These are phyloP conservation scores for Coccyzus lansbergi DNA, from an alignment of 2,797 vertebrate species.

Conservation along the genomic window DNA sequence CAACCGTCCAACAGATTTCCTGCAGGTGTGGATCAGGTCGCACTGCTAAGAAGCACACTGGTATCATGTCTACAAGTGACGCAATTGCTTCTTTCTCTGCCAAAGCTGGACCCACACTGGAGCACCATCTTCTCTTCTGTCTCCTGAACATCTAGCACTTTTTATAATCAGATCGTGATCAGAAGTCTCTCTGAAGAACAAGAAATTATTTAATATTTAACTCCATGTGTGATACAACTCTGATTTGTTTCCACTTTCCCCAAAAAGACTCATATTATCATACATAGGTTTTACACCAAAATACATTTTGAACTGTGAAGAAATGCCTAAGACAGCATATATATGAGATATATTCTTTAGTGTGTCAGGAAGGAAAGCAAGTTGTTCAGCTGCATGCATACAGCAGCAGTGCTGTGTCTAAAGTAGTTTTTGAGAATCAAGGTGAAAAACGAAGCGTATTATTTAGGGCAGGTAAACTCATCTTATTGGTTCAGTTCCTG, in stretches of 20 bases:
- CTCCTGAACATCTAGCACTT: not conserved
- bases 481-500: not conserved
- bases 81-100: not conserved
- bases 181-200: not conserved
- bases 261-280: not conserved
- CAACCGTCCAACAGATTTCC: not conserved
- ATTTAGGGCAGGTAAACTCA: not conserved
- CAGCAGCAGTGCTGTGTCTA: not conserved
- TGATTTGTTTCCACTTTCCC: not conserved
- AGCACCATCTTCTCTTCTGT: not conserved
- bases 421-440: not conserved
- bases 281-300: not conserved
- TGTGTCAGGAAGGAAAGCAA: not conserved
- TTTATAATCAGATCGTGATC: not conserved
- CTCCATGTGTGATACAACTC: not conserved
- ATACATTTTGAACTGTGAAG: not conserved
- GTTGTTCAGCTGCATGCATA: not conserved
- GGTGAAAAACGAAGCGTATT: not conserved
- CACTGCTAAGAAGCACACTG: not conserved
- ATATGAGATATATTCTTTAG: not conserved
- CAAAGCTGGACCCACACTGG: not conserved
- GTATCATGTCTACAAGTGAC: not conserved
- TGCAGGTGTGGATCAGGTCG: not conserved
- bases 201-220: not conserved
- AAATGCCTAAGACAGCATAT: not conserved